Base-by-base conservation (phyloP, 2,888 invertebrate species). In the Napeogenes inachia region DNA sequence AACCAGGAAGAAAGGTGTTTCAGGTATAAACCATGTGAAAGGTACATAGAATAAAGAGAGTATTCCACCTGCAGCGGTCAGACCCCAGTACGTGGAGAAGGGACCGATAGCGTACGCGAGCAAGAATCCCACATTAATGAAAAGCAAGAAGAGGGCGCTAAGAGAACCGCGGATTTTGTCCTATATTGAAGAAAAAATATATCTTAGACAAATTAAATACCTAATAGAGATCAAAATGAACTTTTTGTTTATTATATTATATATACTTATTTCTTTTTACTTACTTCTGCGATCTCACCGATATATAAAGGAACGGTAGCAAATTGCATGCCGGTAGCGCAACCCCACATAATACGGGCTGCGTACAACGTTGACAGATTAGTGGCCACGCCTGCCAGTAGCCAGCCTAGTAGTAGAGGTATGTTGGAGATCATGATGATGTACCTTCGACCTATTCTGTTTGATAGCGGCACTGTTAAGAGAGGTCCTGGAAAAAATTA, bases 231-330 rank as follows among this genome's bases (percentile, higher is more conserved):
- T 10, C 13, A 21, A 13, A 42, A n/a, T 32, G 1, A 32, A 21
- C 42, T 2, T 2, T 4, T 13, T n/a, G 4, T 42, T 35, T 10
- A n/a, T 21, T 35, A 45, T 54, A 35, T 50, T 10, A 13, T 13
- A 42, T 13, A 5, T 5, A 5, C 35, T 5, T 35, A 35, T 35
- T 35, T 5, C 6, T 35, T 35, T 54, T 56, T 13, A 60, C 33
- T 71, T 78, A 93, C 93, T 73, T 95, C 94, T 53, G 96, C 92
- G 60, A 97, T 95, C 82, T 98, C 97, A 0, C 96, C 95, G 45
- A 97, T 93, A 79, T 97, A 98, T 85, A 97, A 94, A 0, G 97
- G 96, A 13, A 94, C 92, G 0, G 94, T 93, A 0, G 95, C 94
- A 80, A 94, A 95, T 59, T 93, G 91, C 75, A 94, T 93, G 4